These are phyloP conservation scores for Helicoverpa assulta DNA, from an alignment of 2,888 invertebrate genomes.

Conservation along the genomic window DNA sequence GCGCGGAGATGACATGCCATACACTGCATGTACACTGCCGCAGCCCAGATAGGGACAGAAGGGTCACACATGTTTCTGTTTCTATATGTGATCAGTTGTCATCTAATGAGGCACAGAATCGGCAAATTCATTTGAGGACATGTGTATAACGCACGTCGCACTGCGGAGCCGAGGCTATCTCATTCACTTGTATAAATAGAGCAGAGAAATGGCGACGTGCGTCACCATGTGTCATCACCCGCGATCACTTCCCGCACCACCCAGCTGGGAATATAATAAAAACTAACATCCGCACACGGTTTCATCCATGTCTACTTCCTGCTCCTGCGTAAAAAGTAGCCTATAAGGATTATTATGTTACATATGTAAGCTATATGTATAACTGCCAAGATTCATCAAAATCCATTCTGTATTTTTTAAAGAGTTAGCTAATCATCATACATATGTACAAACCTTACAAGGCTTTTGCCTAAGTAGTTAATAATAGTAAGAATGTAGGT, in stretches of 20 bases:
- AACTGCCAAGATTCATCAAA: no score
- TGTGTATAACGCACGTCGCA: not conserved
- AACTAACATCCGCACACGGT: no score
- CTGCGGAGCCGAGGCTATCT: slow-evolving; percentile 14
- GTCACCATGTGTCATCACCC: not conserved
- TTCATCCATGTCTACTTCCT: no score
- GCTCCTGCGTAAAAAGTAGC: no score
- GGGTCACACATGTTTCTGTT: not conserved
- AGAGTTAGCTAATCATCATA: no score
- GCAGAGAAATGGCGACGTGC: slow-evolving; percentile 24
- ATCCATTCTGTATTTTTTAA: no score
- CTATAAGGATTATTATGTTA: no score
- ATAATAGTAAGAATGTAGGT: no score
- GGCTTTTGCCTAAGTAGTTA: no score
- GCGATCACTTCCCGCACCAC: not conserved
- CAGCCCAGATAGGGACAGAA: not conserved
- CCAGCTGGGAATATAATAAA: no score
- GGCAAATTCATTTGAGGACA: slow-evolving; percentile 3
- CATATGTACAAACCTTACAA: no score
- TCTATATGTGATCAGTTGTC: slow-evolving; percentile 20
- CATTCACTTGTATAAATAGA: slow-evolving; percentile 25
- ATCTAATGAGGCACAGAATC: slow-evolving; percentile 34
- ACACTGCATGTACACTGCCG: not conserved
- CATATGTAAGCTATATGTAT: no score
- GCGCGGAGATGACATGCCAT: not conserved